A percentile compares a stretch with the other conserved stretches of the same genome.
Evolutionary conservation across 2,797 vertebrate genomes (phyloP).

Genomic region (Tokudaia tokunoshimensis): DNA sequence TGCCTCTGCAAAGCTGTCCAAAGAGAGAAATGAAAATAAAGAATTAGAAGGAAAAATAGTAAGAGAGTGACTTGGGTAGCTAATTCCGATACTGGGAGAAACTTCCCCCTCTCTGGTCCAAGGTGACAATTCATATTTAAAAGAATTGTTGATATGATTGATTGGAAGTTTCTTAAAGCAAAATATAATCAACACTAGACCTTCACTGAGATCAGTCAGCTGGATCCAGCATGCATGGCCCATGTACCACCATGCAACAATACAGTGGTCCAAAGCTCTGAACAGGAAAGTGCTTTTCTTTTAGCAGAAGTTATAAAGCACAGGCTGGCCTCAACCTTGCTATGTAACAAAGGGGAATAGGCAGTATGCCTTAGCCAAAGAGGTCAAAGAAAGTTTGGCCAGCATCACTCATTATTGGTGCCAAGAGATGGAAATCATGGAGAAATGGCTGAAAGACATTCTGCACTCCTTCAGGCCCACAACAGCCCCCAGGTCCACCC

Average conservation of each 20-base stretch:
- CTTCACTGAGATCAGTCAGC: neutral
- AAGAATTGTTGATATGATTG: neutral
- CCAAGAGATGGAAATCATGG: neutral
- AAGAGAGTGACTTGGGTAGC: neutral
- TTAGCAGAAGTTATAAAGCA: neutral
- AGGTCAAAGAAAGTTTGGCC: neutral
- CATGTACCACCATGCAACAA: neutral
- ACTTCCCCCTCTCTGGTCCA: neutral
- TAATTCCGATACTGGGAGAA: neutral
- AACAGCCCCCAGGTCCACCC: neutral
- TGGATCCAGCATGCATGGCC: neutral
- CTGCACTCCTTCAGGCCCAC: neutral
- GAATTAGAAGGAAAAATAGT: neutral
- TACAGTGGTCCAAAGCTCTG: neutral
- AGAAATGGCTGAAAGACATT: neutral
- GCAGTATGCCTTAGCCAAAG: neutral
- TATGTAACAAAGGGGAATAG: neutral
- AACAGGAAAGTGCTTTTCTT: neutral
- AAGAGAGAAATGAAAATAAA: neutral
- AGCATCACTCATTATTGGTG: neutral
- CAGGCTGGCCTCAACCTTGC: neutral
- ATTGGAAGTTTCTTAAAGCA: neutral
- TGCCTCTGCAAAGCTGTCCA: neutral
- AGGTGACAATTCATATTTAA: neutral
- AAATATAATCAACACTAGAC: constrained; percentile 20